A percentile compares a stretch with the other conserved stretches of the same genome.
Evolutionary conservation across 2,113 vertebrate genomes (phyloP).

Genomic region (Prietella phreatophila): DNA sequence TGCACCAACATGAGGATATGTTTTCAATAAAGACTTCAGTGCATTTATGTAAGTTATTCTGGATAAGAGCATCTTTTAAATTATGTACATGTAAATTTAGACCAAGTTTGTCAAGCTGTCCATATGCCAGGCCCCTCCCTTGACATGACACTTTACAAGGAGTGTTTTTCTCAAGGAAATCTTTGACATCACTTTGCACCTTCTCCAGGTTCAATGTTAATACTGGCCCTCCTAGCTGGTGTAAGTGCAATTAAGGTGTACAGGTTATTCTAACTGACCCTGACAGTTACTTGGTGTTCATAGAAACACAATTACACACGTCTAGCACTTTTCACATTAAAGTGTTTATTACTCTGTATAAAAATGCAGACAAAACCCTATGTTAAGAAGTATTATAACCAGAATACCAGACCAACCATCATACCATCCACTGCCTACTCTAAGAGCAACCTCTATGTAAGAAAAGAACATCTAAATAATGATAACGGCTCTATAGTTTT

Average conservation of each 20-base stretch:
- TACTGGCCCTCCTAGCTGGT: neutral
- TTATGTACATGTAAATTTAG: neutral
- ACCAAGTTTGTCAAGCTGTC: neutral
- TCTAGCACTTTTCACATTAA: neutral
- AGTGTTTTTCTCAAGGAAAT: neutral
- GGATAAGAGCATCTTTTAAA: neutral
- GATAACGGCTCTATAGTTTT: neutral
- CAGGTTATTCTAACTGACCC: neutral
- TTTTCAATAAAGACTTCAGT: neutral
- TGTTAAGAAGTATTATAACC: neutral
- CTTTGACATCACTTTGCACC: neutral
- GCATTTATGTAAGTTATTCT: neutral
- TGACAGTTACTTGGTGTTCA: neutral
- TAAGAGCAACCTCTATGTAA: neutral
- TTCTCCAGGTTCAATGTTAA: neutral
- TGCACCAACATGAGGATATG: neutral
- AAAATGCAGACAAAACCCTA: too few relatives aligned
- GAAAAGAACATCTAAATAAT: neutral
- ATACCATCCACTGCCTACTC: neutral
- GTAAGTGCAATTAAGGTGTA: neutral
- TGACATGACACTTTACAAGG: neutral
- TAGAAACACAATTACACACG: neutral
- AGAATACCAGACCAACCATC: neutral
- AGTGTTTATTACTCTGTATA: neutral
- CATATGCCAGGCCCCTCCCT: neutral